Evolutionary conservation across 1,140 invertebrate genomes (phyloP).

Genomic region (Bombyx mandarina): DNA sequence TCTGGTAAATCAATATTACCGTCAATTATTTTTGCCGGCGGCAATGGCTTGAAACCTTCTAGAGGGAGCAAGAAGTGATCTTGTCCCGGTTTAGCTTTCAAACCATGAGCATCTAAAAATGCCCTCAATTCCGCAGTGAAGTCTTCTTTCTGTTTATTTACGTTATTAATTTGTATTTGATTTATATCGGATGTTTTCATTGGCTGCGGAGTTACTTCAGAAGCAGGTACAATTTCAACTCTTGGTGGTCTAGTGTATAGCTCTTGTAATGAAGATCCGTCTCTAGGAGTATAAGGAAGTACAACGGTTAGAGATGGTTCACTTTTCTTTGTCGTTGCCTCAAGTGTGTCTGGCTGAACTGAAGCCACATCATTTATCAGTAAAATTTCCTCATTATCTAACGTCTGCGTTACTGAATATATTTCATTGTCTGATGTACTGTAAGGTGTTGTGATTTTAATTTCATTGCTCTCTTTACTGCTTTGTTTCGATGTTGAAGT

Average conservation of each 20-base stretch:
- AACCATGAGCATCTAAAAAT: slow-evolving; percentile 51
- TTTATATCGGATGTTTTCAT: slow-evolving; percentile 28
- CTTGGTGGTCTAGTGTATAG: slow-evolving; percentile 55
- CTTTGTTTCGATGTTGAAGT: slow-evolving; percentile 22
- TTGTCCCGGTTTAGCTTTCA: slow-evolving; percentile 45
- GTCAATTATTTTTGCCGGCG: slow-evolving; percentile 51
- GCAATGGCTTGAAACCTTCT: slow-evolving; percentile 58
- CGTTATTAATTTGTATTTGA: slow-evolving; percentile 30
- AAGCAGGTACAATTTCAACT: slow-evolving; percentile 44
- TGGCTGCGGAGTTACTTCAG: slow-evolving; percentile 43
- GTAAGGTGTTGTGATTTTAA: slow-evolving; percentile 20
- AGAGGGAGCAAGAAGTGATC: slow-evolving; percentile 54
- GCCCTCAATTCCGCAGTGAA: slow-evolving; percentile 51
- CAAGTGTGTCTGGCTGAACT: slow-evolving; percentile 14
- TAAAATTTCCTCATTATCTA: slow-evolving; percentile 18
- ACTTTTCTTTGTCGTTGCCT: slow-evolving; percentile 42
- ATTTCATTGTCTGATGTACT: slow-evolving; percentile 42
- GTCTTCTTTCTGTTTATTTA: slow-evolving; percentile 33
- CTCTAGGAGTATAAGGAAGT: slow-evolving; percentile 55
- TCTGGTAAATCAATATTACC: slow-evolving; percentile 53
- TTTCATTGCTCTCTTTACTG: slow-evolving; percentile 17
- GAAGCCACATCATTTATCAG: slow-evolving; percentile 12
- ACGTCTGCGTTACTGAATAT: slow-evolving; percentile 19
- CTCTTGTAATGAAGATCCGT: slow-evolving; percentile 52
- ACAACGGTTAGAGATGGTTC: slow-evolving; percentile 48